phyloP scores from a whole-genome alignment of 2,797 vertebrate species.

The Pelodytes ibericus region DNA sequence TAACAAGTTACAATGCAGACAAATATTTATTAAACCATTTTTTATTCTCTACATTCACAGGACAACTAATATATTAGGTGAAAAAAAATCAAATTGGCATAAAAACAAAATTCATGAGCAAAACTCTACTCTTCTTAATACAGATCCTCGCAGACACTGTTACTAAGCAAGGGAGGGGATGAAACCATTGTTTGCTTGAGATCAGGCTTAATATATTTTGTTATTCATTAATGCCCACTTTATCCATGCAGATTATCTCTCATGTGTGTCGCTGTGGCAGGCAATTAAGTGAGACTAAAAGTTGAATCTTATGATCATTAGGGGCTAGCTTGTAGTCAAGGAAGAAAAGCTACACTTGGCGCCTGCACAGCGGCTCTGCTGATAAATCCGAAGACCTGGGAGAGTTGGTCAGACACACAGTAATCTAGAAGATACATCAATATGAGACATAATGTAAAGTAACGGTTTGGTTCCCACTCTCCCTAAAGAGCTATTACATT shows the following conservation, averaged over 20 bases:
- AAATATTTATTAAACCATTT: too few species aligned
- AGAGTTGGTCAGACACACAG: constrained; percentile 2
- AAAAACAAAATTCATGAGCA: too few species aligned
- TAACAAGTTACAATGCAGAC: too few species aligned
- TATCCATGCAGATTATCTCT: background rate
- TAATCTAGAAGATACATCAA: constrained; percentile 2
- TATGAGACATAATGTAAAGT: background rate
- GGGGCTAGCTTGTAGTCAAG: background rate
- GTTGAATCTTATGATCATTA: background rate
- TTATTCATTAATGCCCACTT: background rate
- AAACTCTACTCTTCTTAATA: too few species aligned
- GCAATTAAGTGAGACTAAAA: background rate
- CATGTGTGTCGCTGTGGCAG: background rate
- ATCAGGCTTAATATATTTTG: background rate
- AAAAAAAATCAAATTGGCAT: too few species aligned
- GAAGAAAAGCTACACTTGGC: background rate
- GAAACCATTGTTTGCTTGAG: background rate
- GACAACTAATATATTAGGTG: too few species aligned
- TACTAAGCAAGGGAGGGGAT: too few species aligned
- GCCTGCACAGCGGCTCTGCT: background rate
- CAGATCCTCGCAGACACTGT: too few species aligned
- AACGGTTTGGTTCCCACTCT: background rate
- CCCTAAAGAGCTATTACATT: constrained; percentile 11
- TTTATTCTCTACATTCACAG: too few species aligned
- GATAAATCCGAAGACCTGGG: background rate